Percentiles rank a stretch among this genome's conserved stretches.
These are phyloP conservation scores for Lithophane socia DNA, from an alignment of 2,888 invertebrate species.

Conservation along the genomic window DNA sequence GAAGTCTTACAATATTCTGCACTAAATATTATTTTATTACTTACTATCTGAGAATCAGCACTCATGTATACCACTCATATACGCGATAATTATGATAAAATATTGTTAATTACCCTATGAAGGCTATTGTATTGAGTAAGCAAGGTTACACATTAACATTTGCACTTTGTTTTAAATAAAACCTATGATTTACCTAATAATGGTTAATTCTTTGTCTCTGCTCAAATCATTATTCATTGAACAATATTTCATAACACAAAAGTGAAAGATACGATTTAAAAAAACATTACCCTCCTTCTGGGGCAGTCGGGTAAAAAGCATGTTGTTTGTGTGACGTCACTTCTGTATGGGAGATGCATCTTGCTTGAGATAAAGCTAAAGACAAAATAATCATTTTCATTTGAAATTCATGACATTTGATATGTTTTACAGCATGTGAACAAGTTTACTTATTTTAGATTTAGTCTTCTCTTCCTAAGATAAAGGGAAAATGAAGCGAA, in stretches of 20 bases:
- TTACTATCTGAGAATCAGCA: not conserved
- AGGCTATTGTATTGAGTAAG: conserved; percentile 9
- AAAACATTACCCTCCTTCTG: no score
- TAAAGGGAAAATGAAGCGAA: no score
- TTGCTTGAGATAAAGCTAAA: not conserved
- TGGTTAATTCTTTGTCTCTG: not conserved
- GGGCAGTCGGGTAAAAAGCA: no score
- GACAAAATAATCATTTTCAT: not conserved
- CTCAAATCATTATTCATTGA: no score
- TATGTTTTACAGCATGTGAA: no score
- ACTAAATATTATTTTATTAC: no score
- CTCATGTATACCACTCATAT: not conserved
- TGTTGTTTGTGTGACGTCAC: not conserved
- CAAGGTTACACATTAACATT: conserved; percentile 6
- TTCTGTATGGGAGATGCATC: not conserved
- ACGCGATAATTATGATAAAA: not conserved
- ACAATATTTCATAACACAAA: not conserved
- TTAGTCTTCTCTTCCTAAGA: no score
- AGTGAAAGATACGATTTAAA: not conserved
- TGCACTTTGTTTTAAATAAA: not conserved
- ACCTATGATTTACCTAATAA: not conserved
- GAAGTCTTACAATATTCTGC: no score
- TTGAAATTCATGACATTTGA: not conserved
- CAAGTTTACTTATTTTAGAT: no score
- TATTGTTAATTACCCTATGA: not conserved